Evolutionary conservation across 2,888 invertebrate species (phyloP).

Genomic region (Stomorhina lunata): DNA sequence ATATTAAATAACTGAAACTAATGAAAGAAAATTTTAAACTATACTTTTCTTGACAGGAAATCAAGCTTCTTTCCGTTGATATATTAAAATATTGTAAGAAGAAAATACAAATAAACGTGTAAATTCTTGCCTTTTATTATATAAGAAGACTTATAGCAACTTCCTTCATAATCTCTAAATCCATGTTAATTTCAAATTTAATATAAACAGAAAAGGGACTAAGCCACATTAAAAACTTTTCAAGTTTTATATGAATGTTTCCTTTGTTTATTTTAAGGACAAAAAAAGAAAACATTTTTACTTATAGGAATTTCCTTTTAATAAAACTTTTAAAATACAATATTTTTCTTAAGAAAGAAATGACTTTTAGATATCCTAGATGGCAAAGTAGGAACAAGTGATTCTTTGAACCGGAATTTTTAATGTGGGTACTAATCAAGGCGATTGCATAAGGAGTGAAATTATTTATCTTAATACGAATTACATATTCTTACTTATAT

Average conservation of each 20-base stretch:
- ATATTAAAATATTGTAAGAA: too few species aligned
- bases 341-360: not conserved
- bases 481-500: conserved; percentile 42
- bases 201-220: not conserved
- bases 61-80: too few species aligned
- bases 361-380: not conserved
- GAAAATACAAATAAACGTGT: too few species aligned
- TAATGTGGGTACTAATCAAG: conserved; percentile 41
- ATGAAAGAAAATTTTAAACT: too few species aligned
- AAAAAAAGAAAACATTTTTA: not conserved
- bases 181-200: not conserved
- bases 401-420: conserved; percentile 39
- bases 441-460: not conserved
- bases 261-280: not conserved
- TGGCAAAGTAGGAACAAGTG: conserved; percentile 14
- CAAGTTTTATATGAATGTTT: not conserved
- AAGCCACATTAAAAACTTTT: conserved; percentile 13
- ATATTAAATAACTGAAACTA: too few species aligned
- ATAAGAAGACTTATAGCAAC: too few species aligned
- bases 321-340: conserved; percentile 4
- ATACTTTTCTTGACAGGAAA: too few species aligned
- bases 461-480: conserved; percentile 37
- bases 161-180: not conserved
- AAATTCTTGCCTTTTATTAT: too few species aligned
- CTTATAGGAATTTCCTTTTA: not conserved